These are phyloP conservation scores for Phymorhynchus buccinoides DNA, from an alignment of 1,140 invertebrate species.

Conservation along the genomic window DNA sequence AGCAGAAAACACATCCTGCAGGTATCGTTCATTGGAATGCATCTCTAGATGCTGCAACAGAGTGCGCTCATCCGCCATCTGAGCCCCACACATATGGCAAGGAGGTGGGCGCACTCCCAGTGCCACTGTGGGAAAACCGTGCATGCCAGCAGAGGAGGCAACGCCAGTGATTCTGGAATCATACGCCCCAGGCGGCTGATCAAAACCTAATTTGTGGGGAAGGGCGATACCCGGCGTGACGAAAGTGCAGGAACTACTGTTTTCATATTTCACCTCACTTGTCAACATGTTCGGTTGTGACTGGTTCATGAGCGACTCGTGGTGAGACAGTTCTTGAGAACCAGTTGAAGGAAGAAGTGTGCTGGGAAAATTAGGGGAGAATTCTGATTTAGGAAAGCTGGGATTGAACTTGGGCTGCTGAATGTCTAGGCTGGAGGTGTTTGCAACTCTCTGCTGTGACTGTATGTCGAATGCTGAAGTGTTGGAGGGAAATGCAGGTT, in stretches of 20 bases:
- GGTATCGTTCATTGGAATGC: constrained; percentile 15
- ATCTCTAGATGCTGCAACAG: constrained; percentile 18
- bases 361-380: not conserved
- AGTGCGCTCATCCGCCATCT: not conserved
- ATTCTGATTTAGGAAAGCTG: not conserved
- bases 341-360: not conserved
- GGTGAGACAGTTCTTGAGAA: not conserved
- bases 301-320: not conserved
- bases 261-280: not conserved
- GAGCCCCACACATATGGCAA: constrained; percentile 19
- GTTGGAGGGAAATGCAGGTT: not conserved
- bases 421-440: not conserved
- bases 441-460: not conserved
- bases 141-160: not conserved
- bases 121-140: not conserved
- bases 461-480: not conserved
- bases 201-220: not conserved
- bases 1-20: constrained; percentile 26
- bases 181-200: not conserved
- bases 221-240: not conserved
- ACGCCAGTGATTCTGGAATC: not conserved
- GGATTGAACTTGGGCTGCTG: not conserved
- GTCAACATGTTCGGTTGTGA: not conserved
- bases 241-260: not conserved
- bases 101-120: not conserved